Percentiles rank a stretch among this genome's conserved stretches.
phyloP scores from a whole-genome alignment of 1,140 invertebrate species.

The Acromyrmex heyeri region DNA sequence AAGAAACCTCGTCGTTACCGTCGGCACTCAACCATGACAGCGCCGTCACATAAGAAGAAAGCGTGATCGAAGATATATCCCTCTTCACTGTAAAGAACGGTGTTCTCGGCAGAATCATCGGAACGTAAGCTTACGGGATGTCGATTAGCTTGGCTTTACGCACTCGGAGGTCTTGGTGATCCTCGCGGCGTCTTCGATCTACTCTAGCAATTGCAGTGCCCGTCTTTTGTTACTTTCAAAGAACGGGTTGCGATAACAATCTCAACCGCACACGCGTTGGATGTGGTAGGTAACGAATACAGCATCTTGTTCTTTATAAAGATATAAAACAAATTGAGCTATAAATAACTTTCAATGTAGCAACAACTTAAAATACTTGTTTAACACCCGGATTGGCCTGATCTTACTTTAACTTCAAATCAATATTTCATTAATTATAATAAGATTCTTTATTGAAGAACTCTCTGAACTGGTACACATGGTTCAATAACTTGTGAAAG shows the following conservation, averaged over 20 bases:
- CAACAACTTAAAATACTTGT: background rate
- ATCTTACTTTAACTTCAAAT: background rate
- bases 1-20: slow-evolving; percentile 58
- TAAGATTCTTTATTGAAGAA: background rate
- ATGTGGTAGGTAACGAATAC: background rate
- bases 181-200: slow-evolving; percentile 8
- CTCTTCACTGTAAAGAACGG: no score
- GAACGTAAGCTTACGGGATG: no score
- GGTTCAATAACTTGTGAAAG: no score
- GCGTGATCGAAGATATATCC: background rate
- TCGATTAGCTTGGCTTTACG: no score
- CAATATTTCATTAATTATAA: background rate
- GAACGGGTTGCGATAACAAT: background rate
- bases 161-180: background rate
- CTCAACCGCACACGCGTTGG: background rate
- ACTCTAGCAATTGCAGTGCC: slow-evolving; percentile 9
- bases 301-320: background rate
- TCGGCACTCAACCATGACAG: no score
- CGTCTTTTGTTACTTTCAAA: slow-evolving; percentile 1
- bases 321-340: background rate
- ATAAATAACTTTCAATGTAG: background rate
- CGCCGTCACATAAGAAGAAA: no score
- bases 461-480: no score
- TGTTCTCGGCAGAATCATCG: no score
- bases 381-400: background rate